Evolutionary conservation across 2,113 vertebrate species (phyloP).

Genomic region (Grantiella picta): DNA sequence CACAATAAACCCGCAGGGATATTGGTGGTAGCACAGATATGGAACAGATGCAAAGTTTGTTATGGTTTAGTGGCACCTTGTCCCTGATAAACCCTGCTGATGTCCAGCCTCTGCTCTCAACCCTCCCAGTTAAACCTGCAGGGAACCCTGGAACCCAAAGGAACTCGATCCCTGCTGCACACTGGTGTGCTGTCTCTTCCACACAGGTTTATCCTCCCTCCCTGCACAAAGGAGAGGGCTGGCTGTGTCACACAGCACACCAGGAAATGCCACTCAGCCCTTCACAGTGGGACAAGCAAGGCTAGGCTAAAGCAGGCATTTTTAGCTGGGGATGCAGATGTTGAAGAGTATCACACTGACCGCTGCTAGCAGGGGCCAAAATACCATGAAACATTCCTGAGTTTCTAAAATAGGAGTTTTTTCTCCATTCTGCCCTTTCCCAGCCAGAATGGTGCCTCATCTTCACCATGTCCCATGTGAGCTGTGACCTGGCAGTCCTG

Average conservation of each 20-base stretch:
- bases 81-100: background rate
- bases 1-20: background rate
- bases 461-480: accelerated
- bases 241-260: background rate
- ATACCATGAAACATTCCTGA: background rate
- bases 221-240: background rate
- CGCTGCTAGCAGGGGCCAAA: background rate
- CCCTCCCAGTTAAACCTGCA: background rate
- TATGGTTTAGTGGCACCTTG: background rate
- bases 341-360: background rate
- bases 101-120: background rate
- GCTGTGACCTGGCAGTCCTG: background rate
- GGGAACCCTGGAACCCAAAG: background rate
- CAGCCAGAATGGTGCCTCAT: background rate
- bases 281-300: background rate
- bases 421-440: background rate
- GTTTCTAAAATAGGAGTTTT: background rate
- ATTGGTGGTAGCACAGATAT: background rate
- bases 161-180: accelerated
- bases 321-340: background rate
- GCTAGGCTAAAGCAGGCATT: background rate
- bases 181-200: accelerated
- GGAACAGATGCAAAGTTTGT: background rate
- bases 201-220: background rate
- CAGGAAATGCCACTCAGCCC: background rate